Percentiles rank a stretch among this genome's conserved stretches.
Evolutionary conservation across 2,888 invertebrate species (phyloP).

Genomic region (Epinotia demarniana): DNA sequence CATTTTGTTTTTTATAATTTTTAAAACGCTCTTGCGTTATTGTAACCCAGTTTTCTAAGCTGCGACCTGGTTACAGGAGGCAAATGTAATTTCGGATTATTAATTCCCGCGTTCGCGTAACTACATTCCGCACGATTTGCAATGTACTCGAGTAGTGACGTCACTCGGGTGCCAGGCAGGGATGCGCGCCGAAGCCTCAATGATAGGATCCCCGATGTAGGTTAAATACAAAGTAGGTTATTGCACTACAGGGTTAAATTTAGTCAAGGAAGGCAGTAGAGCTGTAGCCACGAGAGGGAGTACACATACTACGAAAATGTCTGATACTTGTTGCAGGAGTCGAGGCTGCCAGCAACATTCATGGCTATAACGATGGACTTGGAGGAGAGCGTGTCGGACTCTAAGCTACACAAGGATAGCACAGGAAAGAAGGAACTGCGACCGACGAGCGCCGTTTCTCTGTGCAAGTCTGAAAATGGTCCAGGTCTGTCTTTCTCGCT

Average conservation of each 20-base stretch:
- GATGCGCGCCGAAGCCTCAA: conserved; percentile 72
- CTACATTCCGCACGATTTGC: conserved; percentile 66
- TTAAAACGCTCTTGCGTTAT: conserved; percentile 58
- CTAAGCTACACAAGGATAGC: conserved; percentile 78
- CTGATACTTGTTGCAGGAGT: conserved; percentile 67
- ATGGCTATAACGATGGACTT: conserved; percentile 82
- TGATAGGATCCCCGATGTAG: conserved; percentile 78
- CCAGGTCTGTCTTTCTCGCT: conserved; percentile 62
- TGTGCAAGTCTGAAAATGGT: conserved; percentile 78
- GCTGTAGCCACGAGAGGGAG: conserved; percentile 58
- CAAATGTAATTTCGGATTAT: conserved; percentile 74
- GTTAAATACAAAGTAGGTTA: conserved; percentile 83
- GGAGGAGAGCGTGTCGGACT: conserved; percentile 78
- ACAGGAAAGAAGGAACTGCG: conserved; percentile 73
- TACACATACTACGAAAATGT: conserved; percentile 62
- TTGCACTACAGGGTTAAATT: conserved; percentile 77
- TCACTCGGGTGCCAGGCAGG: conserved; percentile 80
- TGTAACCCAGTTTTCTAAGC: conserved; percentile 69
- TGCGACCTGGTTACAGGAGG: conserved; percentile 67
- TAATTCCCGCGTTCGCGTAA: conserved; percentile 77
- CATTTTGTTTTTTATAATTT: conserved; percentile 47
- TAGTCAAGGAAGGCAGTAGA: conserved; percentile 65
- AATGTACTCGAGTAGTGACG: conserved; percentile 71
- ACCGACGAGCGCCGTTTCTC: conserved; percentile 75
- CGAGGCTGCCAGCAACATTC: conserved; percentile 56